Percentiles rank a stretch among this genome's conserved stretches.
phyloP scores from a whole-genome alignment of 2,888 invertebrate species.

The Scaptomyza polygonia region DNA sequence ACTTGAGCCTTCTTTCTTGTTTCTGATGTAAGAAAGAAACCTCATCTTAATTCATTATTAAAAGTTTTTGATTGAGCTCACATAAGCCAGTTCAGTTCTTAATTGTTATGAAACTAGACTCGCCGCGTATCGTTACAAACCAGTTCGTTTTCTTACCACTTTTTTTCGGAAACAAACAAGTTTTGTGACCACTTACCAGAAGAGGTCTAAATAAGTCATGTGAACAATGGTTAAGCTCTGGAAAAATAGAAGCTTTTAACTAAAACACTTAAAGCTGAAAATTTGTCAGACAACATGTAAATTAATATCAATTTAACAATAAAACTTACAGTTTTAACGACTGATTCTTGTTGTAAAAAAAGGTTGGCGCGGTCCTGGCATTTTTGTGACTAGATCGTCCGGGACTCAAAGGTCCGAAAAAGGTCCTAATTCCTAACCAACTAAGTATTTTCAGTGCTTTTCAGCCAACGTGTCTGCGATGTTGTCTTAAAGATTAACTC shows the following conservation, averaged over 20 bases:
- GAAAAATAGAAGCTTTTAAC: too few species aligned
- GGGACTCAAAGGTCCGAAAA: too few species aligned
- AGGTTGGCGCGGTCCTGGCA: too few species aligned
- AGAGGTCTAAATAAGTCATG: background rate
- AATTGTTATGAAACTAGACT: background rate
- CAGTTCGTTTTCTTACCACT: background rate
- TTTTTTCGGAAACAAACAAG: background rate
- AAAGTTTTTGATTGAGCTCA: background rate
- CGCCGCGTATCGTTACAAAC: background rate
- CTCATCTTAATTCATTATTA: background rate
- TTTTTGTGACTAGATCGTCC: too few species aligned
- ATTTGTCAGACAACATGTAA: too few species aligned
- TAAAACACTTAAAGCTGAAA: too few species aligned
- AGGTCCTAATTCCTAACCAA: too few species aligned
- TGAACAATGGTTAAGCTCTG: background rate
- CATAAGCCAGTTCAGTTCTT: background rate
- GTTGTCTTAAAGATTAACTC: slow-evolving; percentile 11
- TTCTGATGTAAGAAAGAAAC: too few species aligned
- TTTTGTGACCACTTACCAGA: background rate
- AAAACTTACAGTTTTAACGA: too few species aligned
- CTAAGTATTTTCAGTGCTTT: background rate
- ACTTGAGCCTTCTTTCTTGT: too few species aligned
- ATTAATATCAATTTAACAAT: too few species aligned
- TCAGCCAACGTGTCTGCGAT: slow-evolving; percentile 30
- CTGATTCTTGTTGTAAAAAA: too few species aligned